Percentiles rank a stretch among this genome's conserved stretches.
These are phyloP conservation scores for Trididemnum clinides DNA, from an alignment of 23 tunicate genomes.

Conservation along the genomic window DNA sequence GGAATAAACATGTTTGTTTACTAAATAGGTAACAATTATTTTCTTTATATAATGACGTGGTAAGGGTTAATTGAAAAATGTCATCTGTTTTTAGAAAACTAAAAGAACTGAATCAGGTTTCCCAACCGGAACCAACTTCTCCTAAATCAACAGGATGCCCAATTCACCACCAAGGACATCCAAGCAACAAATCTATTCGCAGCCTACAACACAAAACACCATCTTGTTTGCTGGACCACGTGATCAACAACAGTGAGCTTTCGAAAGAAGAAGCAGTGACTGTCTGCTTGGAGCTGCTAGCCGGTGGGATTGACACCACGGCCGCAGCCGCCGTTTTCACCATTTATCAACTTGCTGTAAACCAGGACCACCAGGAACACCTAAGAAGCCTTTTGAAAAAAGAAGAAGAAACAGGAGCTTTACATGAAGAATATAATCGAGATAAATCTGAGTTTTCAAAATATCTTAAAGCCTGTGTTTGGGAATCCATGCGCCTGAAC, in stretches of 20 bases:
- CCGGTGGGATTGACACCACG: slow-evolving; percentile 95
- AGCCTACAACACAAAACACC: not conserved
- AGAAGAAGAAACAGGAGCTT: slow-evolving; percentile 15
- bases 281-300: slow-evolving; percentile 78
- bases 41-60: too few relatives aligned
- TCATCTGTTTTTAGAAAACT: slow-evolving; percentile 72
- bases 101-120: slow-evolving; percentile 23
- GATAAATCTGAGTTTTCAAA: slow-evolving; percentile 50
- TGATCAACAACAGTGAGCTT: slow-evolving; percentile 57
- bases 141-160: not conserved
- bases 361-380: slow-evolving; percentile 60
- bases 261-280: slow-evolving; percentile 70
- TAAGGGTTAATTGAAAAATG: too few relatives aligned
- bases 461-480: slow-evolving; percentile 70
- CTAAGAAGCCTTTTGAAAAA: slow-evolving; percentile 44
- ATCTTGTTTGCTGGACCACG: slow-evolving; percentile 70
- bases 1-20: too few relatives aligned
- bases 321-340: slow-evolving; percentile 77
- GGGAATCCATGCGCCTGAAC: slow-evolving; percentile 82
- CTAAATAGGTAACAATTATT: too few relatives aligned
- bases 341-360: slow-evolving; percentile 63
- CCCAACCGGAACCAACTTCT: not conserved
- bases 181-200: not conserved
- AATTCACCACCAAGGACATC: not conserved
- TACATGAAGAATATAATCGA: not conserved